Base-by-base conservation (phyloP, 2,113 vertebrate species). In the Bambusicola thoracicus region DNA sequence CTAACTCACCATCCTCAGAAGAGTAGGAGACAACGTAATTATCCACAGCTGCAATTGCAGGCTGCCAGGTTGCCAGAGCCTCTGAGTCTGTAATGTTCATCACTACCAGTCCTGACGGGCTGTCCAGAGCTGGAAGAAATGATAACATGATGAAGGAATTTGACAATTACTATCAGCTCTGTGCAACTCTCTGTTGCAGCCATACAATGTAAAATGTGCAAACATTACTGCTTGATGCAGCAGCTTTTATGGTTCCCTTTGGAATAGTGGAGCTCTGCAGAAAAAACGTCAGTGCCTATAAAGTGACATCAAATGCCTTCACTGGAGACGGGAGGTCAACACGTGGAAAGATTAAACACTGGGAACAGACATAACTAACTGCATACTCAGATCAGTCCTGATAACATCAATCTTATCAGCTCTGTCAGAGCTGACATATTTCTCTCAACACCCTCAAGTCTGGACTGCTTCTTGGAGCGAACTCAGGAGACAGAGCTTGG, bases 41-140 rank as follows among this genome's bases (percentile, higher is more conserved):
- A 16, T 99, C 99, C 73, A 99, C 98, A 0, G 98, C 98, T 22
- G 99, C 99, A 5, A 99, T 98, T 69, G 99, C 98, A 1, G 99
- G 99, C 95, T 99, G 99, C 99, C 99, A 99, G 48, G 98, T 97
- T 43, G 99, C 97, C 95, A 99, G 85, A 55, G 99, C 99, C 84
- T 98, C 98, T 0, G 98, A 98, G 74, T 99, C 99, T 0, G 99
- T 99, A 97, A 99, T 98, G 94, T 99, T 99, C 83, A 98, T 93
- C 36, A 98, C 98, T 10, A 96, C 96, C 48, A 99, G 97, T 55
- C 98, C 98, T 15, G 98, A 99, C 0, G 99, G 99, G 74, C 98
- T 98, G 95, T 99, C 99, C 96, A 99, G 97, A 87, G 98, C 99
- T 99, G 96, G 16, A 67, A 81, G 63, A 51, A 77, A 97, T 10